Base-by-base conservation (phyloP, 1,140 invertebrate species). In the Sycobia sp. region DNA sequence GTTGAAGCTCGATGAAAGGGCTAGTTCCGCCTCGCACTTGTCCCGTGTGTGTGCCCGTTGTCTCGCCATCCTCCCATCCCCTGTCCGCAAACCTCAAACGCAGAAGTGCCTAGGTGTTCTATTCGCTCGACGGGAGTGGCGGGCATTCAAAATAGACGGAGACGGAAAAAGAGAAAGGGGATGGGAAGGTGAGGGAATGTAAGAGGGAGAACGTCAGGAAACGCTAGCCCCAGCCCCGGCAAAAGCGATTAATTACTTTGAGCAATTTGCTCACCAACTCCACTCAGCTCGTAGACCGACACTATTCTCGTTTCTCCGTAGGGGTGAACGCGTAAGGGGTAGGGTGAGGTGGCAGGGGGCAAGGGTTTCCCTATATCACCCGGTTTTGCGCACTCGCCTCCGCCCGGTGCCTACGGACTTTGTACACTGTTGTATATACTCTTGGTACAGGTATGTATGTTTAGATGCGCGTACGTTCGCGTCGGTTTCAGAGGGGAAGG, bases 231-330 rank as follows among this genome's bases (percentile, higher is more conserved):
- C 16, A 18, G 25, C 32, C 74, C 73, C 76, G 73, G 74, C 73
- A 79, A 78, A 78, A 79, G 77, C 77, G 76, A 79, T 79, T 79
- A 79, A 79, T 79, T 79, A 79, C 77, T 79, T 78, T 78, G 76
- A 78, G 77, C 77, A 79, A 79, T 79, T 79, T 79, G 76, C 77
- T 78, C 76, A 76, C 73, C 76, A 79, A 79, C 76, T 79, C 74
- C 73, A 76, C 76, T 76, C 76, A 75, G 71, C 74, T 76, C 76
- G 46, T 54, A 54, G 75, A 78, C 76, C 75, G 75, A 78, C 74
- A 77, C 76, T 78, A 78, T 79, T 79, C 76, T 78, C 76, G 77
- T 79, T 78, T 76, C 75, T 75, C 75, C 73, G 69, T 71, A 64
- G 68, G 66, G 70, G 59, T n/a, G n/a, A n/a, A n/a, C n/a, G n/a